Base-by-base conservation (phyloP, 2,797 vertebrate genomes). In the Moxostoma hubbsi region DNA sequence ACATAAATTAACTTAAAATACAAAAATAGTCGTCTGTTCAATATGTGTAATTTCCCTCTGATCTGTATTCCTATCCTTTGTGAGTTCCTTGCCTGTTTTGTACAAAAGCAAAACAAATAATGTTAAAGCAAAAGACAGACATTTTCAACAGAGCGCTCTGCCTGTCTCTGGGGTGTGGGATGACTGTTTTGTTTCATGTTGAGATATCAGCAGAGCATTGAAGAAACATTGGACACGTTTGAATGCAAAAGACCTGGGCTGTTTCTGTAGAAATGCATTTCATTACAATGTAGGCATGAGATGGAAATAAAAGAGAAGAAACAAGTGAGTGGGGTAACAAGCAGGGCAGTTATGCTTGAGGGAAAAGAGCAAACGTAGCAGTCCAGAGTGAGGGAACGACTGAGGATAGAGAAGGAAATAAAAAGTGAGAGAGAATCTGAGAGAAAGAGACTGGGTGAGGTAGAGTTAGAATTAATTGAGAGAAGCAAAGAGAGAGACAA, bases 21-120 rank as follows among this genome's bases (percentile, higher is more conserved):
- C n/a, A 45, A 64, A 64, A 64, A 46, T 24, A 13, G 62, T 64
- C 63, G 58, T 15, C 7, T 12, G 24, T 64, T 59, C 43, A 45
- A 66, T 73, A 70, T 4, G 55, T 58, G 64, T 82, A 75, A 75
- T 46, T 81, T 79, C 76, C 66, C 73, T 82, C 73, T 80, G 50
- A 80, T 85, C 68, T 16, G 65, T 63, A 47, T 12, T 55, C 49
- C 9, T 18, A 46, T 74, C 70, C 57, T 75, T 54, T 62, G 79
- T 61, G 70, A 84, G 67, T 78, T 47, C 16, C n/a, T 46, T 55
- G 75, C 62, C 75, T 77, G 69, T 24, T 78, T 57, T 51, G 70
- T 47, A 61, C 63, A 63, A 61, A 68, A 54, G 12, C 9, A 47
- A 69, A 79, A 69, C 65, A 79, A 79, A 75, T 70, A 72, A 70